Conservation (phyloP, 2,113 vertebrate genomes). For the Oreotrochilus melanogaster region DNA sequence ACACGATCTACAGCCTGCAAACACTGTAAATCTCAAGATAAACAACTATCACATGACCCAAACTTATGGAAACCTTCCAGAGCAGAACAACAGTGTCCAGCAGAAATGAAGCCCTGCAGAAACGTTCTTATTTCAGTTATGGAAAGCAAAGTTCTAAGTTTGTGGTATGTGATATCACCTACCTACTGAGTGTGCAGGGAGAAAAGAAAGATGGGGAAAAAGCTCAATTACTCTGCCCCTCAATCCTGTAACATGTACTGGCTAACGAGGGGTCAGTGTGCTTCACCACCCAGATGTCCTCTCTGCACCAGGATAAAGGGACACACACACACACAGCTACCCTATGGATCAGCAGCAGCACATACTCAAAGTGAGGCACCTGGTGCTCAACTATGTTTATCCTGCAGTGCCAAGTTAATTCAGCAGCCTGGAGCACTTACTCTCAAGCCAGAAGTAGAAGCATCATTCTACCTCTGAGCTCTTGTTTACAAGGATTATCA, state of each 20-base stretch:
- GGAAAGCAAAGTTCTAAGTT: background rate
- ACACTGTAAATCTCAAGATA: background rate
- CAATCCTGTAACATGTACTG: rapidly evolving
- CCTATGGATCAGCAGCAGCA: background rate
- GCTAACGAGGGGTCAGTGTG: background rate
- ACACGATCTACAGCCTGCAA: rapidly evolving
- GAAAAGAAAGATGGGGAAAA: background rate
- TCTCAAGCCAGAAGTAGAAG: background rate
- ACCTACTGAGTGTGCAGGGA: rapidly evolving
- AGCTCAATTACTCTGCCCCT: background rate
- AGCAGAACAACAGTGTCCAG: background rate
- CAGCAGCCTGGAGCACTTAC: background rate
- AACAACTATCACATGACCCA: background rate
- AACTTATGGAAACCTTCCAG: background rate
- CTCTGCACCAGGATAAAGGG: rapidly evolving
- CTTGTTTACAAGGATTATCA: constrained; percentile 12
- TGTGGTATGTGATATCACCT: background rate
- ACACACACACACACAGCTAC: background rate
- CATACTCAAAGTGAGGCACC: rapidly evolving
- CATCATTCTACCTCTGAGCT: background rate
- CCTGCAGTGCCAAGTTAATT: background rate
- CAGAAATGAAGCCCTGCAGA: background rate
- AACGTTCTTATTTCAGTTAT: background rate
- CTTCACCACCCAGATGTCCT: background rate
- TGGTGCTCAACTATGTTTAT: background rate